A percentile compares a stretch with the other conserved stretches of the same genome.
Evolutionary conservation across 2,888 invertebrate species (phyloP).

Genomic region (Eueremaeus valkanovi): DNA sequence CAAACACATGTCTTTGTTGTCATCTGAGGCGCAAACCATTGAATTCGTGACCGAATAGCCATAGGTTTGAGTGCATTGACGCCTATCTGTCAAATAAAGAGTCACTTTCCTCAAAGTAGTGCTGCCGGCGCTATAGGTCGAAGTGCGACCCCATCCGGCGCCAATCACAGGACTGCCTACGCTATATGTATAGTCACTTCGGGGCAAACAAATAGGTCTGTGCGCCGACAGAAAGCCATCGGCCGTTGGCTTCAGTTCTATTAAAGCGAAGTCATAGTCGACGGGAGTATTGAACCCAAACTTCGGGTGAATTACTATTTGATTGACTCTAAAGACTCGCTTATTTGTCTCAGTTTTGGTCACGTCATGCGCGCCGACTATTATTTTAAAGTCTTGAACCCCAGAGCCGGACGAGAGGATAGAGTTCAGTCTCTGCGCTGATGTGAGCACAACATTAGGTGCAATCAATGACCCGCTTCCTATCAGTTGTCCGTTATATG

Average conservation of each 20-base stretch:
- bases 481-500: slow-evolving; percentile 19
- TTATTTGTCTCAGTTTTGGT: slow-evolving; percentile 15
- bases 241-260: not conserved
- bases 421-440: slow-evolving; percentile 18
- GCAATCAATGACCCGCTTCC: slow-evolving; percentile 34
- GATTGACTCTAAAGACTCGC: not conserved
- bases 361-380: slow-evolving; percentile 29
- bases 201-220: slow-evolving; percentile 30
- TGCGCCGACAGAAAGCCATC: slow-evolving; percentile 8
- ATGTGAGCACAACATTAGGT: slow-evolving; percentile 22
- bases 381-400: not conserved
- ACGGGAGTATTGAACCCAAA: not conserved
- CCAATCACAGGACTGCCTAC: not conserved
- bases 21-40: slow-evolving; percentile 17
- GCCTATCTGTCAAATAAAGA: slow-evolving; percentile 8
- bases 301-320: slow-evolving; percentile 26
- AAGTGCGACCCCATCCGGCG: slow-evolving; percentile 36
- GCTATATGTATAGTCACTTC: slow-evolving; percentile 7
- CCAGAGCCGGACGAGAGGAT: not conserved
- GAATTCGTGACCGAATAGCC: not conserved
- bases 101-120: not conserved
- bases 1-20: slow-evolving; percentile 28
- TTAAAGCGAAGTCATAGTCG: slow-evolving; percentile 33
- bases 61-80: slow-evolving; percentile 4
- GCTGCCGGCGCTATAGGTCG: slow-evolving; percentile 10